These are phyloP conservation scores for Saguinus midas DNA, from an alignment of 2,113 vertebrate species.

Conservation along the genomic window DNA sequence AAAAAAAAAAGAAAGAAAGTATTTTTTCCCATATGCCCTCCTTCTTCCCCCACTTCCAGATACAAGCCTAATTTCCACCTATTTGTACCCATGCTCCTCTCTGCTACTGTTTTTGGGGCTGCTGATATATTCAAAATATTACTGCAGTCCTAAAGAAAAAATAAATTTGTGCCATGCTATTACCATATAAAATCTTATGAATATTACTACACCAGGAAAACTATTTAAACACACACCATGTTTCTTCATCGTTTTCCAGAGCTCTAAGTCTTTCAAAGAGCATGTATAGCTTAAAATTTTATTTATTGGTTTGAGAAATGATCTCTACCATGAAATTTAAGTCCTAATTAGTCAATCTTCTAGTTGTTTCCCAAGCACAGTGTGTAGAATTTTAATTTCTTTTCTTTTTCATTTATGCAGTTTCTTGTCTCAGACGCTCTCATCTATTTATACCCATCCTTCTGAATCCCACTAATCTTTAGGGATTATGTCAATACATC, in stretches of 20 bases:
- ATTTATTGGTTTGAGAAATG: background rate
- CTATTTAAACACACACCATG: background rate
- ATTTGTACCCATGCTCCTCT: background rate
- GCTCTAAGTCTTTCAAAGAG: background rate
- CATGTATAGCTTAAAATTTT: background rate
- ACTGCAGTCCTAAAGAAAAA: background rate
- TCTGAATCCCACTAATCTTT: background rate
- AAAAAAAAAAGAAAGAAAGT: too few species aligned
- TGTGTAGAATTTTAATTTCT: background rate
- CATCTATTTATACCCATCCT: background rate
- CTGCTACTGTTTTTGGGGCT: background rate
- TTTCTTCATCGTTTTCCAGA: background rate
- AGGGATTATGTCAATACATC: background rate
- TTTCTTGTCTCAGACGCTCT: background rate
- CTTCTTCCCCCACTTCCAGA: accelerated
- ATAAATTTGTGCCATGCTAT: background rate
- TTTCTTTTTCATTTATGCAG: background rate
- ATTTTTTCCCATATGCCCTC: background rate
- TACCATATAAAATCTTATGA: background rate
- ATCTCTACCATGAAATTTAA: background rate
- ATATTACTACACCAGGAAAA: background rate
- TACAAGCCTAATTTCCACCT: accelerated
- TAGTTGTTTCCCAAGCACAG: background rate
- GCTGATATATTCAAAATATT: background rate
- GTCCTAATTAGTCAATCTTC: background rate